These are phyloP conservation scores for Pristionchus entomophagus DNA, from an alignment of 2,888 invertebrate genomes.

Conservation along the genomic window DNA sequence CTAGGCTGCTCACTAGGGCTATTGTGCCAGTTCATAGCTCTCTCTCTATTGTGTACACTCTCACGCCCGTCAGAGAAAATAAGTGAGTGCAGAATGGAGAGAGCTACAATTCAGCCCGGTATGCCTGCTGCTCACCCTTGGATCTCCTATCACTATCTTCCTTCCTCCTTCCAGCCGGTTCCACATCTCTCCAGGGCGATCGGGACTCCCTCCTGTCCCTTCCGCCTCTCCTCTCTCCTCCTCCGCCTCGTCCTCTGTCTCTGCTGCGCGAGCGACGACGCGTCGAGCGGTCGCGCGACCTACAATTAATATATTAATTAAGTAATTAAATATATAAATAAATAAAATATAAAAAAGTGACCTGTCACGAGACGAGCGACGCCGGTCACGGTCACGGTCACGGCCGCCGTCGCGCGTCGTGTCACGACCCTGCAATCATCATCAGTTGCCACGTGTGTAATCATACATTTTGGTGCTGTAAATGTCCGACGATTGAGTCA, in stretches of 20 bases:
- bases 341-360: no score
- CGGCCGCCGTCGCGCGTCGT: constrained; percentile 29
- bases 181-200: constrained; percentile 43
- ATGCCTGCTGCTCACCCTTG: constrained; percentile 5
- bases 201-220: background rate
- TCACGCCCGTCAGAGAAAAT: no score
- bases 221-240: background rate
- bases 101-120: no score
- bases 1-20: no score
- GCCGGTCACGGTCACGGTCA: constrained; percentile 33
- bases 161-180: background rate
- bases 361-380: constrained; percentile 43
- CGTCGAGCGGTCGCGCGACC: constrained; percentile 9
- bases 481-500: no score
- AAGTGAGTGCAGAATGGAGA: no score
- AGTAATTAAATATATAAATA: no score
- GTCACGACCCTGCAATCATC: no score
- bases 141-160: background rate
- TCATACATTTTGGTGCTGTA: no score
- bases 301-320: no score
- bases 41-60: background rate
- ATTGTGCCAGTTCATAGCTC: no score
- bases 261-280: background rate
- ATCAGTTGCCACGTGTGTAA: no score
- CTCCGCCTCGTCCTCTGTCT: background rate